Base-by-base conservation (phyloP, 2,888 invertebrate species). In the Parnassius orleans region DNA sequence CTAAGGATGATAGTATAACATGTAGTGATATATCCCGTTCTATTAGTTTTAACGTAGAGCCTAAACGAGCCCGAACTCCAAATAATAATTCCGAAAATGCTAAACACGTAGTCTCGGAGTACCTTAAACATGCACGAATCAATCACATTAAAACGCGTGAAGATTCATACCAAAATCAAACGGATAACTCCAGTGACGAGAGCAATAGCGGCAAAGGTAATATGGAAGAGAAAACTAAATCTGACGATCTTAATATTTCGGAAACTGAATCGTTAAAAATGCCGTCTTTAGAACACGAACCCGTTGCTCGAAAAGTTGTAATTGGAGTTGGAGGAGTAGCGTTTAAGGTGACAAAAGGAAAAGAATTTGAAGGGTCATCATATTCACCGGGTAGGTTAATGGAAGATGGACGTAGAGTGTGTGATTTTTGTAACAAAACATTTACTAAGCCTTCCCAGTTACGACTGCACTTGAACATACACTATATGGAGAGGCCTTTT, bases 361-460 rank as follows among this genome's bases (percentile, higher is more conserved):
- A 93, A 77, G 88, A 93, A 68, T 90, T 88, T 77, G 78, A 91
- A 73, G 81, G 81, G 55, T 72, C 83, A 46, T 83, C 92, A 3
- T 92, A 92, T 72, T 84, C 93, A 52, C 90, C 92, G 9, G 89
- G 93, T 7, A 82, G 92, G 68, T 92, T 95, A 11, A 93, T 94
- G 78, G 95, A 95, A 76, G 96, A 96, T 75, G 95, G 95, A 0
- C 93, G 95, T 61, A 94, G 95, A 71, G 94, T 95, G 44, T 98
- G 97, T 77, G 94, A 93, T 61, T 95, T 98, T 76, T 99, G 99
- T 87, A 95, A 96, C 71, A 98, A 98, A 86, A 95, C 95, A 60
- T 99, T 99, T 87, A 96, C 95, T 66, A 97, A 98, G 84, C 96
- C 97, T 65, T 97, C 97, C 66, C 98, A 98, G 79, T 92, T 98